phyloP scores from a whole-genome alignment of 2,113 vertebrate species.

The Phaethornis superciliosus region DNA sequence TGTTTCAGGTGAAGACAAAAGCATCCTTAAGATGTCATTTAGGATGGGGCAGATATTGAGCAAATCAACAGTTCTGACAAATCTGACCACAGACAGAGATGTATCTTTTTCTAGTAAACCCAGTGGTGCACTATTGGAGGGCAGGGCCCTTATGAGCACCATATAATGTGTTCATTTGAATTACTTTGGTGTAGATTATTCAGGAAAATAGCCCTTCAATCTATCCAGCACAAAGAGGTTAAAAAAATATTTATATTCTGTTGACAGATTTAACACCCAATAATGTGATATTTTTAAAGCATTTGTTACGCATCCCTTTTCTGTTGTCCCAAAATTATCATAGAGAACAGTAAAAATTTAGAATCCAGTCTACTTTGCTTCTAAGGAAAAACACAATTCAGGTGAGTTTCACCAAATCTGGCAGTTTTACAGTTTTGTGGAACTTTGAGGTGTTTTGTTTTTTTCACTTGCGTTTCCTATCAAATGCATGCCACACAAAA shows the following conservation, averaged over 20 bases:
- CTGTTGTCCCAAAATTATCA: neutral
- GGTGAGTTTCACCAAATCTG: neutral
- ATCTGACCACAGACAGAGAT: constrained; percentile 7
- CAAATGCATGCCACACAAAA: neutral
- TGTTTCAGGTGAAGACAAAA: constrained; percentile 76
- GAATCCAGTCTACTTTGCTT: neutral
- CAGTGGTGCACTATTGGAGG: neutral
- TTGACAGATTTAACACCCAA: neutral
- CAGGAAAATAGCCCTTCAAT: neutral
- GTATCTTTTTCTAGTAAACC: neutral
- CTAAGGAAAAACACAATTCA: neutral
- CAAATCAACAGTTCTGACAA: constrained; percentile 61
- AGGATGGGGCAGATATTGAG: constrained; percentile 68
- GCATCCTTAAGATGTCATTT: constrained; percentile 69
- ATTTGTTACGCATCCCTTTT: neutral
- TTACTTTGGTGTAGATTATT: neutral
- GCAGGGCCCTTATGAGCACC: neutral
- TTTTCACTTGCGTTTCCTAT: neutral
- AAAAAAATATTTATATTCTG: neutral
- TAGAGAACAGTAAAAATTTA: neutral
- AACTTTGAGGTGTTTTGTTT: neutral
- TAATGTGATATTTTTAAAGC: neutral
- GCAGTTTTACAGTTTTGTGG: neutral
- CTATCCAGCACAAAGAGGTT: neutral
- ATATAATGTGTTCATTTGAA: neutral